Base-by-base conservation (phyloP, 2,113 vertebrate genomes). In the Microcebus griseorufus region DNA sequence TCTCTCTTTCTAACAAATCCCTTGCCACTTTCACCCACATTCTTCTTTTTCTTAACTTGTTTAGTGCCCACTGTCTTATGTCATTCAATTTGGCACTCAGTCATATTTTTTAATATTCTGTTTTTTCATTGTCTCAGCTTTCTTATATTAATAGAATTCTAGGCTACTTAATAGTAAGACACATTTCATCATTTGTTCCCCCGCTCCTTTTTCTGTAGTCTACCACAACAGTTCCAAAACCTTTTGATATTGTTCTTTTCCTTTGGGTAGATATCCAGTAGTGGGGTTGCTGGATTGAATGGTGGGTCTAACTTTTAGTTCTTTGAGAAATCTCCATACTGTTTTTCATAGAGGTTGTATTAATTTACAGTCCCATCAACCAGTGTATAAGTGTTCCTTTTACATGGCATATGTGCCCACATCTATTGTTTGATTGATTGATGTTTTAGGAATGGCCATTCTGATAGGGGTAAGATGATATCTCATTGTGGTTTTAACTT, bases 91-190 rank as follows among this genome's bases (percentile, higher is more conserved):
- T 69, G 67, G 17, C n/a, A 67, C 55, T 70, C 72, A 95, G 25
- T 92, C 55, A 86, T 87, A 96, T 84, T 90, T 94, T 92, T 32
- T 9, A n/a, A 85, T 81, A 37, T 42, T 91, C 83, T 70, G 18
- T 32, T 78, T 88, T 96, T 91, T 79, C 70, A 93, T 95, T 45
- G 6, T 95, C 75, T 96, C 25, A 67, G 53, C 60, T 90, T 75
- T 34, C n/a, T 91, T 78, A 48, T 48, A 73, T 72, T 72, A 39
- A 45, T 14, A 90, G 84, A 37, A 92, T 45, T 55, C 45, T 34
- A 69, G 37, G 65, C 55, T 94, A 83, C 51, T 80, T 86, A 91
- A 96, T 12, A 94, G 9, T 65, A 55, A 81, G 34, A 88, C 18
- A 70, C 79, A 20, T 73, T 29, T 87, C 22, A 51, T 7, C 23